Percentiles rank a stretch among this genome's conserved stretches.
phyloP scores from a whole-genome alignment of 1,140 invertebrate species.

The Phocides pigmalion region DNA sequence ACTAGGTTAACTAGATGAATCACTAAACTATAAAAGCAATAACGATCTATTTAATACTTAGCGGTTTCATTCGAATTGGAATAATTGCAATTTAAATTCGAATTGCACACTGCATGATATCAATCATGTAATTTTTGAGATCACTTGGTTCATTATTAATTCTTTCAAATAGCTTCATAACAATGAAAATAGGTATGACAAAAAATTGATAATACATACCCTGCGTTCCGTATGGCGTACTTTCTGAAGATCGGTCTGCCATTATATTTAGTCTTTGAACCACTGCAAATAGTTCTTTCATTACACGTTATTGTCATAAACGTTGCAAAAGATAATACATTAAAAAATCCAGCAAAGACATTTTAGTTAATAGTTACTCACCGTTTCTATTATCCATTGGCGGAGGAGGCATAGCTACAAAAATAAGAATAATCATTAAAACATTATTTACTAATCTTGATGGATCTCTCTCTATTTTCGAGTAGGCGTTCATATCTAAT shows the following conservation, averaged over 20 bases:
- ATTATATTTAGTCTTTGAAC: constrained; percentile 73
- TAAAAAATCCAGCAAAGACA: neutral
- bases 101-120: neutral
- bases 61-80: neutral
- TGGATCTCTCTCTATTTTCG: too few relatives aligned
- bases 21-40: neutral
- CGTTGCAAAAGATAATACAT: too few relatives aligned
- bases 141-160: too few relatives aligned
- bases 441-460: neutral
- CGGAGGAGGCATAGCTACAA: constrained; percentile 67
- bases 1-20: constrained; percentile 3
- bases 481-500: too few relatives aligned
- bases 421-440: constrained; percentile 33
- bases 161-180: too few relatives aligned
- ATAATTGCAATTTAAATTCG: neutral
- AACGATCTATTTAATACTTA: constrained; percentile 1
- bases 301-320: neutral
- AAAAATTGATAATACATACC: constrained; percentile 44
- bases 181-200: too few relatives aligned
- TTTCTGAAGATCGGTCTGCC: constrained; percentile 69
- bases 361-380: constrained; percentile 41
- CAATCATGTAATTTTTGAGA: neutral
- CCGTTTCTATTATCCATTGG: constrained; percentile 72
- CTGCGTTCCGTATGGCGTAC: constrained; percentile 73
- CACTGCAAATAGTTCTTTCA: constrained; percentile 48